These are phyloP conservation scores for Hirtodrosophila trivittata DNA, from an alignment of 2,888 invertebrate genomes.

Conservation along the genomic window DNA sequence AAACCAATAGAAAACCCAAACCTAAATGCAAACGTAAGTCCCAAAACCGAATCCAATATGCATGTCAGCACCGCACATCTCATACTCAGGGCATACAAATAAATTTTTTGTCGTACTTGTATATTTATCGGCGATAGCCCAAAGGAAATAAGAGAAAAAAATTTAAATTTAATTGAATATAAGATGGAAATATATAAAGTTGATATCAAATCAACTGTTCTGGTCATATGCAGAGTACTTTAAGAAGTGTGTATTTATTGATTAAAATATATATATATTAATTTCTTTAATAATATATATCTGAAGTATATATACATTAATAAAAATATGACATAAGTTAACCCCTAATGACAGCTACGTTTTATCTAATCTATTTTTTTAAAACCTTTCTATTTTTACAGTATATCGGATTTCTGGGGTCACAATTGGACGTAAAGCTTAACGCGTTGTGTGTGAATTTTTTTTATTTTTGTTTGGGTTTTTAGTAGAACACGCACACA, in stretches of 20 bases:
- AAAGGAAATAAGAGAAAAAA: slow-evolving; percentile 18
- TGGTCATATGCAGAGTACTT: not conserved
- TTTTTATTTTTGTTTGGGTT: slow-evolving; percentile 52
- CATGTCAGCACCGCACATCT: slow-evolving; percentile 28
- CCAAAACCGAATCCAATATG: slow-evolving; percentile 31
- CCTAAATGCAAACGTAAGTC: slow-evolving; percentile 11
- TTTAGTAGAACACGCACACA: slow-evolving; percentile 7
- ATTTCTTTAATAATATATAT: too few species aligned
- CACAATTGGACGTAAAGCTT: slow-evolving; percentile 23
- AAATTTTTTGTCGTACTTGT: slow-evolving; percentile 22
- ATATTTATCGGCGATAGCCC: slow-evolving; percentile 34
- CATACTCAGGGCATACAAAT: slow-evolving; percentile 35
- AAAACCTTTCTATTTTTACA: slow-evolving; percentile 30
- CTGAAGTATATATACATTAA: too few species aligned
- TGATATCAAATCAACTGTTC: slow-evolving; percentile 6
- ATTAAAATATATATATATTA: not conserved
- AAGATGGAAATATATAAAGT: slow-evolving; percentile 10
- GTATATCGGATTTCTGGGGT: slow-evolving; percentile 12
- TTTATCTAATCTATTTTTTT: not conserved
- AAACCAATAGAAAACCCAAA: slow-evolving; percentile 14
- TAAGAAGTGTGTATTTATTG: too few species aligned
- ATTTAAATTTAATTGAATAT: slow-evolving; percentile 15
- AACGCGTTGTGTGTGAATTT: slow-evolving; percentile 44
- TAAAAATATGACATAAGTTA: too few species aligned
- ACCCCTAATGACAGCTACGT: too few species aligned